phyloP scores from a whole-genome alignment of 2,797 vertebrate species.

The Lepilemur ruficaudatus region DNA sequence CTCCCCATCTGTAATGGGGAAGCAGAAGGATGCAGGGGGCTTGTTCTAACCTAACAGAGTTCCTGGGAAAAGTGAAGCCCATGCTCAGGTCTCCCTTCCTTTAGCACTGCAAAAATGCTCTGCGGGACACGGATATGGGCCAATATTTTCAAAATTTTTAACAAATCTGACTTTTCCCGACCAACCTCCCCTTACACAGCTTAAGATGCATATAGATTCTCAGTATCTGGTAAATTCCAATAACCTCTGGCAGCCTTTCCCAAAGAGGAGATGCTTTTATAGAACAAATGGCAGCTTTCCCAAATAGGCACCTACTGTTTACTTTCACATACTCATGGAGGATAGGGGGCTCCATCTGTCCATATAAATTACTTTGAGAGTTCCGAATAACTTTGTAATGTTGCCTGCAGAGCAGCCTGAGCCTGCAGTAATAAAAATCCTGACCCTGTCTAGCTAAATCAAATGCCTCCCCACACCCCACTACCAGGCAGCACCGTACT shows the following conservation, averaged over 20 bases:
- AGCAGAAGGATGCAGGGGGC: neutral
- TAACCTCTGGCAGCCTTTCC: neutral
- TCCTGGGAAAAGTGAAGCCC: neutral
- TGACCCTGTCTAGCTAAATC: neutral
- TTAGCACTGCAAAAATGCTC: neutral
- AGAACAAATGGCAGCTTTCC: neutral
- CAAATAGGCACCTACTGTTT: neutral
- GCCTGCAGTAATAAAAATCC: neutral
- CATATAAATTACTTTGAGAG: neutral
- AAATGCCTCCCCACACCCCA: neutral
- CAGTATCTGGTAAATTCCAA: neutral
- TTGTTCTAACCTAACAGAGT: neutral
- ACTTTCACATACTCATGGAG: neutral
- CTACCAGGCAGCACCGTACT: neutral
- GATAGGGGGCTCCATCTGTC: neutral
- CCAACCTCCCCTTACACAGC: neutral
- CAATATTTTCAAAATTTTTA: neutral
- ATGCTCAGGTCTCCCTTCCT: neutral
- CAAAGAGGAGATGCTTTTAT: neutral
- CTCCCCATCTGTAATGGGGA: neutral
- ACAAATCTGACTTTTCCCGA: neutral
- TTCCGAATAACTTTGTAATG: neutral
- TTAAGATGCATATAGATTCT: neutral
- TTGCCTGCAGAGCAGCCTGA: neutral
- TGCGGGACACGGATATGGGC: neutral